Evolutionary conservation across 2,797 vertebrate species (phyloP).

Genomic region (Protonibea diacanthus): DNA sequence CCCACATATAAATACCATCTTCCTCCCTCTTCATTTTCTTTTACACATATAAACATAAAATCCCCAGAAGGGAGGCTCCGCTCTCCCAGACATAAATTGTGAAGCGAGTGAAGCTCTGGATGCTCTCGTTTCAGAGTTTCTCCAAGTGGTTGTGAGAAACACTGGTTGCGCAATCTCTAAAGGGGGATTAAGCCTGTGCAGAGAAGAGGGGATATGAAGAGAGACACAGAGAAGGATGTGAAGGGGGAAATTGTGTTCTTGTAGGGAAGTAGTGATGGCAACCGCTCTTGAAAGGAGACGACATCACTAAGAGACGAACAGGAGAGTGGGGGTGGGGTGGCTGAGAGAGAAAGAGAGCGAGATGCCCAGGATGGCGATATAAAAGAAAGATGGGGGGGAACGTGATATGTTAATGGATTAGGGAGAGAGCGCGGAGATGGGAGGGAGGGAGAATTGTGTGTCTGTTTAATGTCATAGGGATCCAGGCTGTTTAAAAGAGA

Average conservation of each 20-base stretch:
- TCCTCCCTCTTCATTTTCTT: constrained; percentile 39
- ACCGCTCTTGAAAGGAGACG: constrained; percentile 75
- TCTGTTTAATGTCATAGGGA: constrained; percentile 71
- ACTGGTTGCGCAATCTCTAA: constrained; percentile 77
- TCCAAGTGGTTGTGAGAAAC: constrained; percentile 71
- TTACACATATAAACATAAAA: constrained; percentile 57
- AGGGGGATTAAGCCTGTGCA: constrained; percentile 74
- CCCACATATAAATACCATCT: constrained; percentile 20
- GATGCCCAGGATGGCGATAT: constrained; percentile 53
- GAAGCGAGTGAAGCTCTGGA: constrained; percentile 45
- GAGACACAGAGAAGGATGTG: constrained; percentile 70
- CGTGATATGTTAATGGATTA: constrained; percentile 72
- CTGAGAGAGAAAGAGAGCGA: constrained; percentile 27
- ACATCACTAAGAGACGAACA: constrained; percentile 59
- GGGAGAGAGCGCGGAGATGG: constrained; percentile 17
- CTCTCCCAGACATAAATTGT: constrained; percentile 57
- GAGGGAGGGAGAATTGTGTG: constrained; percentile 44
- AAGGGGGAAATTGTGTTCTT: constrained; percentile 78
- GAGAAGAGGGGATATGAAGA: constrained; percentile 61
- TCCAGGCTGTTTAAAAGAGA: constrained; percentile 67
- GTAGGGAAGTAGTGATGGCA: constrained; percentile 80
- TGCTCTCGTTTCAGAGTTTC: constrained; percentile 52
- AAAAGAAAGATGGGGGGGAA: constrained; percentile 61
- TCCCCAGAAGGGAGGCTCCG: constrained; percentile 62
- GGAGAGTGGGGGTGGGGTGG: constrained; percentile 39